Evolutionary conservation across 2,113 vertebrate genomes (phyloP).

Genomic region (Scomber japonicus): DNA sequence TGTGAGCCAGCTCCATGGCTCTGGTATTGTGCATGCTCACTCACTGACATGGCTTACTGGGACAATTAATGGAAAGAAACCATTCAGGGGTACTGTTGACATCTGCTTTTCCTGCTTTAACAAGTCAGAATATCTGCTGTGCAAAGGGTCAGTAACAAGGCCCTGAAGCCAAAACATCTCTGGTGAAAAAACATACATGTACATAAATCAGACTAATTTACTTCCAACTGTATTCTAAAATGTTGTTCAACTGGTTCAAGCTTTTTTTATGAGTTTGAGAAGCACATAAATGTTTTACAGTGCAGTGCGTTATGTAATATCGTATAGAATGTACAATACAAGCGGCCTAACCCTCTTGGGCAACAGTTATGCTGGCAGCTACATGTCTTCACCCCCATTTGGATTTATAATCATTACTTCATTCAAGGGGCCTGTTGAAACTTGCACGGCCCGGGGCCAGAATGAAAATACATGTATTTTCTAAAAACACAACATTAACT

Average conservation of each 20-base stretch:
- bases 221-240: too few species aligned
- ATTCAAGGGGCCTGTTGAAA: neutral
- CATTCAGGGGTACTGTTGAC: too few species aligned
- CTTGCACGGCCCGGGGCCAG: neutral
- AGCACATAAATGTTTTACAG: slow-evolving; percentile 7
- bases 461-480: slow-evolving; percentile 16
- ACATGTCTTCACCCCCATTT: neutral
- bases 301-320: slow-evolving; percentile 25
- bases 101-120: too few species aligned
- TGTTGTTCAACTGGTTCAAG: neutral
- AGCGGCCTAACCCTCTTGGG: neutral
- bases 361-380: neutral
- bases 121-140: too few species aligned
- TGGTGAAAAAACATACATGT: too few species aligned
- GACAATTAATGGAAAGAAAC: too few species aligned
- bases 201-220: too few species aligned
- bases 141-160: too few species aligned
- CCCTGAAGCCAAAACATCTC: too few species aligned
- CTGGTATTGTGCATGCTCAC: too few species aligned
- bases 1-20: too few species aligned
- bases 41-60: too few species aligned
- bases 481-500: slow-evolving; percentile 15
- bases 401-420: slow-evolving; percentile 20
- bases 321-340: neutral
- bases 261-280: neutral